phyloP scores from a whole-genome alignment of 2,113 vertebrate genomes.

The Lepus americanus region DNA sequence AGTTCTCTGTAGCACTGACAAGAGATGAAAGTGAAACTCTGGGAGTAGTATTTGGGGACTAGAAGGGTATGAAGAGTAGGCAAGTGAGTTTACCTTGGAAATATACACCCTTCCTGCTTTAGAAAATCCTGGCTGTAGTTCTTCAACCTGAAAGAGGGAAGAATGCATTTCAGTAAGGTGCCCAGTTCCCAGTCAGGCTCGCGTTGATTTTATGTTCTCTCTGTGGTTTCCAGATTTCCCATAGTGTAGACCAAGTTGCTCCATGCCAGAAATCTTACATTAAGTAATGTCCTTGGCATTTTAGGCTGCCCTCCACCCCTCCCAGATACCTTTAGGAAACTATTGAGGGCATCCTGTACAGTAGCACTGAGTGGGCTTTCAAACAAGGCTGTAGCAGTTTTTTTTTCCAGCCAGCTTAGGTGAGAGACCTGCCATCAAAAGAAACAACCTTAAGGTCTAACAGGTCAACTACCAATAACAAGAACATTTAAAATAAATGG shows the following conservation, averaged over 20 bases:
- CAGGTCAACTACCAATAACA: neutral
- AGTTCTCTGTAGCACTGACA: slow-evolving; percentile 95
- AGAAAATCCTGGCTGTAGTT: slow-evolving; percentile 94
- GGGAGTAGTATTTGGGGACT: neutral
- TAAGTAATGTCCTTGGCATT: neutral
- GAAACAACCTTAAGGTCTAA: neutral
- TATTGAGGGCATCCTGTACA: slow-evolving; percentile 93
- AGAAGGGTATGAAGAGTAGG: neutral
- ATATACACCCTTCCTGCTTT: slow-evolving; percentile 94
- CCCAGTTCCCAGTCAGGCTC: slow-evolving; percentile 18
- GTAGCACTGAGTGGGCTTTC: slow-evolving; percentile 90
- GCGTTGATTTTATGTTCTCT: neutral
- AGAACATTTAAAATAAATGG: neutral
- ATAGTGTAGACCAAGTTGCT: neutral
- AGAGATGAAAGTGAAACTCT: neutral
- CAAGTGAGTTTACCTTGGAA: slow-evolving; percentile 90
- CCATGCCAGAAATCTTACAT: neutral
- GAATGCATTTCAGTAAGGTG: slow-evolving; percentile 22
- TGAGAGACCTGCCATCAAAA: slow-evolving; percentile 89
- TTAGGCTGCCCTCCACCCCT: neutral
- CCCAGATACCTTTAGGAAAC: slow-evolving; percentile 92
- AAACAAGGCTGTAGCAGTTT: slow-evolving; percentile 92
- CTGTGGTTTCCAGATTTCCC: slow-evolving; percentile 33
- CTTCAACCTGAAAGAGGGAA: slow-evolving; percentile 89
- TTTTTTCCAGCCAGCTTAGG: slow-evolving; percentile 94